Percentiles rank a stretch among this genome's conserved stretches.
Conservation (phyloP, 2,113 vertebrate species). For the Neogobius melanostomus region DNA sequence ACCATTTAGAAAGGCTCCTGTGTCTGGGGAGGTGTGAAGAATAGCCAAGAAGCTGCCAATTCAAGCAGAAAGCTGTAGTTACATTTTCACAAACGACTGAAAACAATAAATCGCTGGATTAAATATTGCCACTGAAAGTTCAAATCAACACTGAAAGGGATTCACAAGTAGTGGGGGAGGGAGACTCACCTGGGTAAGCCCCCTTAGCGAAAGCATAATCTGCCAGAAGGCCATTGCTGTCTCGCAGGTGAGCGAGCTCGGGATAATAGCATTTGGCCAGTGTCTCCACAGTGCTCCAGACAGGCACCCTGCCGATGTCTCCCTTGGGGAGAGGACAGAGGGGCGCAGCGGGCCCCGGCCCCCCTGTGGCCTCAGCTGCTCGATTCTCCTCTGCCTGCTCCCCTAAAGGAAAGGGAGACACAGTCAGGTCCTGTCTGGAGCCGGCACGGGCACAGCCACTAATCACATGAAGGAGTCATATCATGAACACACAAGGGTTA, state of each 20-base stretch:
- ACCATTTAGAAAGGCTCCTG: slow-evolving; percentile 14
- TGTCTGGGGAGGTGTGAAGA: slow-evolving; percentile 26
- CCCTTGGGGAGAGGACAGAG: slow-evolving; percentile 74
- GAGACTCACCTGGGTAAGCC: slow-evolving; percentile 76
- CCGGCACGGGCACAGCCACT: slow-evolving; percentile 38
- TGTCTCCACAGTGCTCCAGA: slow-evolving; percentile 78
- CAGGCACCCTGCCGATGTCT: slow-evolving; percentile 74
- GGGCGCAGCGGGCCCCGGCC: slow-evolving; percentile 63
- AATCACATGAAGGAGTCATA: slow-evolving; percentile 63
- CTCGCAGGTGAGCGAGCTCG: slow-evolving; percentile 76
- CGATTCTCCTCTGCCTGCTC: slow-evolving; percentile 77
- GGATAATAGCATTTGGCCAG: slow-evolving; percentile 81
- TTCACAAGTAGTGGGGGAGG: background rate
- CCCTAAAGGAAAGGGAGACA: slow-evolving; percentile 77
- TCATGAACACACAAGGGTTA: slow-evolving; percentile 55
- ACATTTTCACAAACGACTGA: too few relatives aligned
- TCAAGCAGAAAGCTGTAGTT: slow-evolving; percentile 33
- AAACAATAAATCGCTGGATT: too few relatives aligned
- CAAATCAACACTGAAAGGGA: background rate
- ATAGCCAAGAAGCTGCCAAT: slow-evolving; percentile 38
- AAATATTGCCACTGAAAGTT: background rate
- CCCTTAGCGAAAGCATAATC: slow-evolving; percentile 77
- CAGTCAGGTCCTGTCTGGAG: slow-evolving; percentile 73
- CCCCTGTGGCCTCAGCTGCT: slow-evolving; percentile 67
- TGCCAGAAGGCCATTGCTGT: slow-evolving; percentile 71